Evolutionary conservation across 2,888 invertebrate genomes (phyloP).

Genomic region (Oegoconia quadripuncta): DNA sequence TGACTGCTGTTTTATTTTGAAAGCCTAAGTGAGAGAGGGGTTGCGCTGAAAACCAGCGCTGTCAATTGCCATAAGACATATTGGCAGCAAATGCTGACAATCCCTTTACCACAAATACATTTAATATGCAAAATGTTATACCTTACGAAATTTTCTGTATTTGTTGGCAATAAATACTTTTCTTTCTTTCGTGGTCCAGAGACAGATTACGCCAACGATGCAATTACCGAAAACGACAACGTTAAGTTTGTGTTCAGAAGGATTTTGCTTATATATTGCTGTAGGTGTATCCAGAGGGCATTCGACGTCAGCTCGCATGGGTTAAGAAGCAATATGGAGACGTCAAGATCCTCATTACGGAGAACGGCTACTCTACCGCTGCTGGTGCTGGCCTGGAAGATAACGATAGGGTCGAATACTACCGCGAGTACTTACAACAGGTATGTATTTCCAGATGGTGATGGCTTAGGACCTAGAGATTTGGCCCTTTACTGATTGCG

Average conservation of each 20-base stretch:
- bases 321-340: slow-evolving; percentile 55
- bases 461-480: not conserved
- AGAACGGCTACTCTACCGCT: slow-evolving; percentile 52
- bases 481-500: not conserved
- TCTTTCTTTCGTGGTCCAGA: too few relatives aligned
- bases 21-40: too few relatives aligned
- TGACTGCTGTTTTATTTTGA: too few relatives aligned
- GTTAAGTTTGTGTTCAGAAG: not conserved
- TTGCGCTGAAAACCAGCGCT: too few relatives aligned
- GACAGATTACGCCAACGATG: too few relatives aligned
- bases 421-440: slow-evolving; percentile 32
- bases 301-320: slow-evolving; percentile 48
- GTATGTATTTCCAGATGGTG: slow-evolving; percentile 13
- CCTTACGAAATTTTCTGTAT: too few relatives aligned
- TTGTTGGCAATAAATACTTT: too few relatives aligned
- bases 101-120: too few relatives aligned
- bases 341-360: slow-evolving; percentile 52
- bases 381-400: slow-evolving; percentile 33
- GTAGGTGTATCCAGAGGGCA: slow-evolving; percentile 56
- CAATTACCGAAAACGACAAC: too few relatives aligned
- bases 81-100: too few relatives aligned
- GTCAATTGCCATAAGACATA: too few relatives aligned
- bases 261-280: not conserved
- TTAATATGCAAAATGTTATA: too few relatives aligned
- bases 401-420: slow-evolving; percentile 29